Evolutionary conservation across 1,140 invertebrate species (phyloP), one percentile per base, ranked within the genome.

Genomic region (Paraescarpia echinospica): DNA sequence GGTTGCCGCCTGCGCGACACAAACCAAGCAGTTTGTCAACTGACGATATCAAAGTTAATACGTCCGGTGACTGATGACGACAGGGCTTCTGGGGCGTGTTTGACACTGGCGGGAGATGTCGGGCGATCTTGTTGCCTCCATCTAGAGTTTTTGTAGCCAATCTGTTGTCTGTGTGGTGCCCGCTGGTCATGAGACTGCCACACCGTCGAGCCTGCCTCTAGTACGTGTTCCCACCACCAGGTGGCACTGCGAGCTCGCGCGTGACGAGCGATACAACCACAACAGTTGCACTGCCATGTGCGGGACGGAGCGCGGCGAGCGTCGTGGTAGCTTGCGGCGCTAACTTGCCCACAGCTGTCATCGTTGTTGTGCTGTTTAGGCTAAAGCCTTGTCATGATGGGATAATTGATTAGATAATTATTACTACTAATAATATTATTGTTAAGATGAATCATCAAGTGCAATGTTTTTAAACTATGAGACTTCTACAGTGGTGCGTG

Each of bases 341-440:
- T 77, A 27, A 77, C 59, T 22, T 77, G 59, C 18, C 59, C 59
- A 77, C 59, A 77, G 59, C 8, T 27, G 59, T 77, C 59, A 77
- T 77, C 59, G 22, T 77, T 77, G 59, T 77, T 77, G 59, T 77
- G 22, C 59, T 77, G 59, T 77, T 77, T 77, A 77, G 59, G 59
- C 59, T 77, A 77, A 77, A 77, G 59, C 59, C 59, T 77, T 77
- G 59, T 77, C 59, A 77, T 77, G 59, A 77, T 77, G 59, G 59
- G 59, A 77, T 77, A 77, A 77, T 77, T 77, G 59, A 77, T 77
- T 77, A 77, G 59, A 77, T 77, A 77, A 77, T 77, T 77, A 77
- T 77, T 77, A 77, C 59, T 77, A 77, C 59, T 77, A 77, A 77
- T 77, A 77, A 77, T 77, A 77, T 77, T 77, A 77, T 77, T 77